A percentile compares a stretch with the other conserved stretches of the same genome.
phyloP scores from a whole-genome alignment of 2,113 vertebrate genomes.

The Sphyrna mokarran region DNA sequence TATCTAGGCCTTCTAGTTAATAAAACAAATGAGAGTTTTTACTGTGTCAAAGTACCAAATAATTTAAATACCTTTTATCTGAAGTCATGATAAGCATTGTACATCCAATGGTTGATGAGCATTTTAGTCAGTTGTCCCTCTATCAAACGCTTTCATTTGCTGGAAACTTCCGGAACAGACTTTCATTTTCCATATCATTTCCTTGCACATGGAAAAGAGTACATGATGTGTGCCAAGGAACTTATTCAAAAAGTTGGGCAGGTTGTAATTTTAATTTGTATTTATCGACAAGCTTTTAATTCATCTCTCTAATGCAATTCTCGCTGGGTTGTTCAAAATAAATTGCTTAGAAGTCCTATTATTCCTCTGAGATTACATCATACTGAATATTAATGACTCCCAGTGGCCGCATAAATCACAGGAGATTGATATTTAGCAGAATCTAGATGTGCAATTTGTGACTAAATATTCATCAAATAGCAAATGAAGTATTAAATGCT shows the following conservation, averaged over 20 bases:
- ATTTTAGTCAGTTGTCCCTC: neutral
- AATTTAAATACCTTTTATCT: neutral
- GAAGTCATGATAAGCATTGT: neutral
- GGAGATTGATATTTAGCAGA: conserved; percentile 5
- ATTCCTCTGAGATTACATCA: conserved; percentile 24
- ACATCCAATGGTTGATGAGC: neutral
- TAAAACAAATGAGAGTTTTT: neutral
- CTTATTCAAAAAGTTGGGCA: neutral
- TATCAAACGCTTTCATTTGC: neutral
- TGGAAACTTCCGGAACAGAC: neutral
- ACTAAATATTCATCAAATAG: conserved; percentile 26
- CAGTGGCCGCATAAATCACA: neutral
- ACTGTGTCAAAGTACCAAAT: neutral
- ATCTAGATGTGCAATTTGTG: neutral
- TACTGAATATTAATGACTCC: neutral
- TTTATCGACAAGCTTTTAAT: conserved; percentile 16
- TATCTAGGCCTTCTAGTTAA: neutral
- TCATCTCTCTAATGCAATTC: neutral
- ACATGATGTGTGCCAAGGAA: neutral
- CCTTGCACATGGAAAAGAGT: neutral
- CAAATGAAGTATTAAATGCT: neutral
- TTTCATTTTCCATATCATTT: neutral
- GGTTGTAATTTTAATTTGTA: conserved; percentile 24
- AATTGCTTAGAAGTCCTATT: neutral
- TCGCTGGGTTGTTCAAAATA: neutral